Percentiles rank a stretch among this genome's conserved stretches.
phyloP scores from a whole-genome alignment of 2,113 vertebrate species.

The Centropristis striata region DNA sequence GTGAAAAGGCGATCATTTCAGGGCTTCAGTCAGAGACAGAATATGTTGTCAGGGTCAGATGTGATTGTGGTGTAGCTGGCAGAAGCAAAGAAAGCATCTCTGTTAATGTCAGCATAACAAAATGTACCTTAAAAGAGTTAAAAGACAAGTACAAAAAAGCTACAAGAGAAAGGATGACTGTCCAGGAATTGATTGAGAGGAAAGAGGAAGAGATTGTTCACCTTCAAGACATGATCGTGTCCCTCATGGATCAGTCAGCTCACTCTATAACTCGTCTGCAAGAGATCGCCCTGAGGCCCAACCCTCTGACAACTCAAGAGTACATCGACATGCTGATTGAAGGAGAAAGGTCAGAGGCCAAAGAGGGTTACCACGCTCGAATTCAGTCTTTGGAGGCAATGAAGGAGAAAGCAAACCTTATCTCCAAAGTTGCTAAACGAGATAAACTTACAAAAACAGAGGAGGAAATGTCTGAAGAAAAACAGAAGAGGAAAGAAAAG shows the following conservation, averaged over 20 bases:
- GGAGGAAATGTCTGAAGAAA: neutral
- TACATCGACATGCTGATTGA: constrained; percentile 73
- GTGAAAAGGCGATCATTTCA: constrained; percentile 5
- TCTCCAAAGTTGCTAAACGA: constrained; percentile 17
- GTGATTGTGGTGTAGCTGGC: constrained; percentile 24
- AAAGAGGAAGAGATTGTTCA: constrained; percentile 47
- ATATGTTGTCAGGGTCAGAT: constrained; percentile 16
- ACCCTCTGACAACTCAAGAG: constrained; percentile 64
- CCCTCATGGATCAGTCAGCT: constrained; percentile 47
- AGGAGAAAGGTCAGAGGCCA: constrained; percentile 59
- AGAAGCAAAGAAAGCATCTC: constrained; percentile 46
- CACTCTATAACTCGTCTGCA: constrained; percentile 55
- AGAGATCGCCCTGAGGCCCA: constrained; percentile 69
- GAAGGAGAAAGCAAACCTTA: constrained; percentile 40
- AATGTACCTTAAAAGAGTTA: constrained; percentile 37
- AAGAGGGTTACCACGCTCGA: constrained; percentile 44
- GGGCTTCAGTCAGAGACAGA: constrained; percentile 1
- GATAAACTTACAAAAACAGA: too few species aligned
- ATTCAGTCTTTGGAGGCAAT: constrained; percentile 54
- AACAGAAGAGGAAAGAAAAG: too few species aligned
- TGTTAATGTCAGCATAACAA: constrained; percentile 54
- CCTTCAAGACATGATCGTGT: constrained; percentile 21
- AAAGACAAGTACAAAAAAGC: constrained; percentile 54
- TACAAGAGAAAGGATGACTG: constrained; percentile 16
- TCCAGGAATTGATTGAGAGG: constrained; percentile 41